These are phyloP conservation scores for Actinemys pallida DNA, from an alignment of 2,113 vertebrate genomes.

Conservation along the genomic window DNA sequence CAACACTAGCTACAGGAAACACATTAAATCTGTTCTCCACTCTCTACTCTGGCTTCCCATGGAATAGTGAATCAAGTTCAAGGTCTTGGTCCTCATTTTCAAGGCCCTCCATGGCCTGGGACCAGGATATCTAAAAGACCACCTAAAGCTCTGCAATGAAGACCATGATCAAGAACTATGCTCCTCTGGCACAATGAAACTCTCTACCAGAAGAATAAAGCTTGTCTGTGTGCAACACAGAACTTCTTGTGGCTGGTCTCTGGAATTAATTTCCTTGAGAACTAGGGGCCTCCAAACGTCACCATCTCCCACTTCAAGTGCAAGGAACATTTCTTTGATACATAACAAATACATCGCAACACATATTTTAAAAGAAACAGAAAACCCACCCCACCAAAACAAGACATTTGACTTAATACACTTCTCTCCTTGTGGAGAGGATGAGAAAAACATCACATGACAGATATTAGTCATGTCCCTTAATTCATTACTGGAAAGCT, in stretches of 20 bases:
- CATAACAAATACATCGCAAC: not conserved
- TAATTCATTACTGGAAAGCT: fast-evolving
- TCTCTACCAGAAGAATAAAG: not conserved
- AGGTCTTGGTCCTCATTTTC: not conserved
- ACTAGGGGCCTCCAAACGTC: not conserved
- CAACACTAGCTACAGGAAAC: not conserved
- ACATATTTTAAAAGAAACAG: not conserved
- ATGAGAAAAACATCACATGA: not conserved
- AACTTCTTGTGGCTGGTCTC: not conserved
- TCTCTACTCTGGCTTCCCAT: not conserved
- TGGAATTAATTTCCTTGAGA: not conserved
- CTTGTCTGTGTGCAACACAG: not conserved
- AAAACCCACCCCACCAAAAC: not conserved
- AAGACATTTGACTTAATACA: not conserved
- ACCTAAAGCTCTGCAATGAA: not conserved
- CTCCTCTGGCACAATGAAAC: not conserved
- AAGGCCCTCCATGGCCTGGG: not conserved
- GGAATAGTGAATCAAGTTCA: not conserved
- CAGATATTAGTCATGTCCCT: not conserved
- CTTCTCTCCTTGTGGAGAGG: not conserved
- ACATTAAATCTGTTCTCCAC: not conserved
- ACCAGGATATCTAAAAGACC: conserved; percentile 10
- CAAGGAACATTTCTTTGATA: not conserved
- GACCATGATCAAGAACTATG: not conserved
- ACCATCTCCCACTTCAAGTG: not conserved